Evolutionary conservation across 2,888 invertebrate species (phyloP).

Genomic region (Heliconius hortense): DNA sequence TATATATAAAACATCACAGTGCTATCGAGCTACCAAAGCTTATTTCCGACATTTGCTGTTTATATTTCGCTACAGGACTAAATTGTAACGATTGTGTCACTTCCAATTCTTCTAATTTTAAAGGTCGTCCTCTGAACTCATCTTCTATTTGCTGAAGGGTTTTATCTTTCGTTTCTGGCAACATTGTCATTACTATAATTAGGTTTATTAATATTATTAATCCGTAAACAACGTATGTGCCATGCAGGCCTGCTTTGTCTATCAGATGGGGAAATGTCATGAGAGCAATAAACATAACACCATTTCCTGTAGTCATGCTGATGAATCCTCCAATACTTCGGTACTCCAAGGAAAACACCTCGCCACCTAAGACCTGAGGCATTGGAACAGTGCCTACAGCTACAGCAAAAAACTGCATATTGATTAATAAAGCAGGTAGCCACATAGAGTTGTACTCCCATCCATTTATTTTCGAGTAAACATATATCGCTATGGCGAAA

Average conservation of each 20-base stretch:
- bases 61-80: conserved; percentile 55
- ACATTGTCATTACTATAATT: conserved; percentile 74
- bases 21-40: conserved; percentile 48
- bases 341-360: conserved; percentile 83
- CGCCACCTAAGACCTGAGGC: conserved; percentile 86
- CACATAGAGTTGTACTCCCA: conserved; percentile 61
- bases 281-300: conserved; percentile 82
- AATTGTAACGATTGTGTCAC: conserved; percentile 55
- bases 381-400: conserved; percentile 83
- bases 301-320: conserved; percentile 79
- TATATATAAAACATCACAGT: neutral
- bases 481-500: conserved; percentile 71
- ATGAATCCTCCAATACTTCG: conserved; percentile 84
- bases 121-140: conserved; percentile 65
- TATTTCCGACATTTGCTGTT: conserved; percentile 54
- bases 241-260: conserved; percentile 73
- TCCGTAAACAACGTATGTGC: conserved; percentile 82
- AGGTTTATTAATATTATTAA: conserved; percentile 76
- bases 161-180: conserved; percentile 86
- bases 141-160: conserved; percentile 85
- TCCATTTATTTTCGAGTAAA: conserved; percentile 56
- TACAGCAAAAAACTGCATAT: conserved; percentile 80
- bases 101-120: conserved; percentile 54
- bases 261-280: conserved; percentile 83
- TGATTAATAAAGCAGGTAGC: conserved; percentile 73